These are phyloP conservation scores for Palythoa grandiflora DNA, from an alignment of 92 coral and sea anemone species.

Conservation along the genomic window DNA sequence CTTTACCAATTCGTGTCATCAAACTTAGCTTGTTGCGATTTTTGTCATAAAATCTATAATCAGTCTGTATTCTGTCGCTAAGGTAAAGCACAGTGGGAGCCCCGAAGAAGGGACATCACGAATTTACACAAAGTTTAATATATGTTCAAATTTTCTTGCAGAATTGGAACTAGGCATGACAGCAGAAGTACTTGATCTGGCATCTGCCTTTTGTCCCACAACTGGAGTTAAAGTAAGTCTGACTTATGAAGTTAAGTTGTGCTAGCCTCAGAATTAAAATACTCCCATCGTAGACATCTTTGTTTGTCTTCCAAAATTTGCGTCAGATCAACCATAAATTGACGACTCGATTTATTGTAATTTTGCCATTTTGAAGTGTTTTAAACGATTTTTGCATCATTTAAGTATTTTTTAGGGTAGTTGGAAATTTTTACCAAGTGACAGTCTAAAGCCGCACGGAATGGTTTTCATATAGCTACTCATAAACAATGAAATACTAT, in stretches of 20 bases:
- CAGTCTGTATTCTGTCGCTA: background rate
- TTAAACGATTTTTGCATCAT: background rate
- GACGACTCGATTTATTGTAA: background rate
- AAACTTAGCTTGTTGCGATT: background rate
- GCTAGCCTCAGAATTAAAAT: background rate
- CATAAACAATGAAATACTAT: too few species aligned
- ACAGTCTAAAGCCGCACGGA: too few species aligned
- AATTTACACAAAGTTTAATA: background rate
- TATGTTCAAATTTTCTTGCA: background rate
- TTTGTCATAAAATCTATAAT: background rate
- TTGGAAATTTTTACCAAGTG: too few species aligned
- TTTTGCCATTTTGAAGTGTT: background rate
- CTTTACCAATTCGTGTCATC: background rate
- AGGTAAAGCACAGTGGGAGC: background rate
- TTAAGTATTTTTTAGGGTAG: too few species aligned
- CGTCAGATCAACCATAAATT: background rate
- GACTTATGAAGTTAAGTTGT: background rate
- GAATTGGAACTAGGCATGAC: slow-evolving; percentile 17
- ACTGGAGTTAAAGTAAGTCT: slow-evolving; percentile 16
- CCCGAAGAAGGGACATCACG: background rate
- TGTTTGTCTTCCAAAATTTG: background rate
- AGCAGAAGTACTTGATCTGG: slow-evolving; percentile 32
- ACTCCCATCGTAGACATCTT: background rate
- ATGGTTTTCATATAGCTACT: too few species aligned
- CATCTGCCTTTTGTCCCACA: slow-evolving; percentile 12